Base-by-base conservation (phyloP, 1,140 invertebrate genomes). In the Agrilus planipennis region DNA sequence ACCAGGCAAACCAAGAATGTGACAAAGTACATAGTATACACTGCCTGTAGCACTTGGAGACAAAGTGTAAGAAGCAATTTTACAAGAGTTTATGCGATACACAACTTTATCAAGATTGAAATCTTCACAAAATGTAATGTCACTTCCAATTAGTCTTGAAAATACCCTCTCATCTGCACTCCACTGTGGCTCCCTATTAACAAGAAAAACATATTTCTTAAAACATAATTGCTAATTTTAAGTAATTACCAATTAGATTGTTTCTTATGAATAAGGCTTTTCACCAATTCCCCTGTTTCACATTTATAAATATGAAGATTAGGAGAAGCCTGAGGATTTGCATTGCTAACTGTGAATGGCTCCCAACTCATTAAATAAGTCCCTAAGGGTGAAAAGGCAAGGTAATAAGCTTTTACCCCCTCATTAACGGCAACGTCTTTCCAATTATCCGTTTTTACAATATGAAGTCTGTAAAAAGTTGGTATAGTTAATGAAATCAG, bases 121-220 rank as follows among this genome's bases (percentile, higher is more conserved):
- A 48, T 77, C 69, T 60, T 91, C 85, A 66, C 82, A 90, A 54
- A 92, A 81, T 19, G 84, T 57, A 14, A 92, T 72, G 56, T 88
- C 82, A 52, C 75, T 81, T 57, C 83, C 87, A 15, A 82, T 67
- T 52, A 81, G 73, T 48, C 88, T 65, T n/a, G 76, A 76, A 61
- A 82, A 85, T 19, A 92, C 55, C 45, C 79, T 77, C 58, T 94
- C 89, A 69, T 93, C 88, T 27, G 68, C 66, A 42, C 81, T 83
- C 87, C 88, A 93, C 42, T 84, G 77, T 18, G 85, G 86, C 54
- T 83, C 76, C 84, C 86, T 89, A 52, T 47, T 43, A 50, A 35
- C 34, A 23, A 45, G 34, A 37, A 20, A 16, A 19, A 20, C 14
- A 11, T 44, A 41, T 44, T 12, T 25, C n/a, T 17, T 11, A 1